Base-by-base conservation (phyloP, 2,888 invertebrate species). In the Tetranychus piercei region DNA sequence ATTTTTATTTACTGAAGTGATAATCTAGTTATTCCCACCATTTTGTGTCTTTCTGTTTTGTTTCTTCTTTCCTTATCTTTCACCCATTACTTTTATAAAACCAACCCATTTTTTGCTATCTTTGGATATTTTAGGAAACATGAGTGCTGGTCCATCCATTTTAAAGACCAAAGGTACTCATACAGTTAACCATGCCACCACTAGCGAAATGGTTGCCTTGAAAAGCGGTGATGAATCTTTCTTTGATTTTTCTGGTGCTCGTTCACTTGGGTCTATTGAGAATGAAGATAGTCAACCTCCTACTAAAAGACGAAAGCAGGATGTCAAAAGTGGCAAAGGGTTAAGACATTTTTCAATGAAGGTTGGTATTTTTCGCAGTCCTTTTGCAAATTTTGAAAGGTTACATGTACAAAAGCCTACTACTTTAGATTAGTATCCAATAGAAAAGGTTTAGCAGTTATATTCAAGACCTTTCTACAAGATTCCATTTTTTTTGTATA, bases 341-440 rank as follows among this genome's bases (percentile, higher is more conserved):
- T 85, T 99, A 79, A 87, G 99, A 76, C 97, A 99, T 85, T 99
- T 99, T 84, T 96, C 96, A 44, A 96, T 96, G 91, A 97, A 97
- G 87, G 77, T 67, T 67, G 8, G n/a, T 69, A 20, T 69, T 69
- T 44, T 44, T 71, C 43, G 1, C 15, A 15, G 8, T 3, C 43
- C 44, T 4, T 22, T 44, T 15, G 55, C 55, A 2, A 15, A 15
- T 55, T 55, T 15, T 2, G 9, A 2, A 55, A 15, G 15, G 55
- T 7, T 55, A 34, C 34, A 34, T 34, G 34, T 34, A 3, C 3
- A 34, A 34, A 34, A 34, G 34, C 34, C 34, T 34, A 34, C 34
- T 34, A 34, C 4, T 34, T 6, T 1, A 55, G 55, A 15, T 15
- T 55, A 9, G 9, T 15, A 55, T 55, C 9, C 55, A 55, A 15